Evolutionary conservation across 2,888 invertebrate genomes (phyloP).

Genomic region (Drosophila subsilvestris): DNA sequence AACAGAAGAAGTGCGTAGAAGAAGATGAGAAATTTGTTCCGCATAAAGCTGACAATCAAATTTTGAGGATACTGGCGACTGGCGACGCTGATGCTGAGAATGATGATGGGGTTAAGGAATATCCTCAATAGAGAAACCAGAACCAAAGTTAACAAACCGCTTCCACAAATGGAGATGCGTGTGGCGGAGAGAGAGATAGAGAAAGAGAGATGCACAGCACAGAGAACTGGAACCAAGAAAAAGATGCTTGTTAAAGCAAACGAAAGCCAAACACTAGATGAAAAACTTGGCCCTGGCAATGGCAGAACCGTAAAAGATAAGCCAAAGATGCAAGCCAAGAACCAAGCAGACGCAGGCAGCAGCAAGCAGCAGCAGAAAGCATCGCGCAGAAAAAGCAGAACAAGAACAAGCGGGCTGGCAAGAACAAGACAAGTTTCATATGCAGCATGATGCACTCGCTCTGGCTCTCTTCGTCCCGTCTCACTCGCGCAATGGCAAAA

Average conservation of each 20-base stretch:
- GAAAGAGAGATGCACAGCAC: slow-evolving; percentile 28
- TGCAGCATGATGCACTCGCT: slow-evolving; percentile 12
- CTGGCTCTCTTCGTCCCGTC: slow-evolving; percentile 27
- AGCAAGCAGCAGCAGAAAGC: slow-evolving; percentile 49
- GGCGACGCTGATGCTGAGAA: slow-evolving; percentile 24
- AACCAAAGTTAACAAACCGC: slow-evolving; percentile 48
- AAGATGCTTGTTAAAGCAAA: slow-evolving; percentile 26
- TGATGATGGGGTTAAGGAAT: slow-evolving; percentile 23
- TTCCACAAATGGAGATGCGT: slow-evolving; percentile 62
- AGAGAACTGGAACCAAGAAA: slow-evolving; percentile 32
- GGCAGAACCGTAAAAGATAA: slow-evolving; percentile 54
- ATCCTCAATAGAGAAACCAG: slow-evolving; percentile 12
- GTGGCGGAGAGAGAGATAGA: slow-evolving; percentile 53
- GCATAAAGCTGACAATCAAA: slow-evolving; percentile 31
- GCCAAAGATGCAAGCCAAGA: slow-evolving; percentile 35
- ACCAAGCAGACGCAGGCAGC: slow-evolving; percentile 41
- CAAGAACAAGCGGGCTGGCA: slow-evolving; percentile 10
- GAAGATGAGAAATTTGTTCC: slow-evolving; percentile 1
- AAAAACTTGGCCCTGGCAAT: slow-evolving; percentile 71
- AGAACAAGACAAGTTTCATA: slow-evolving; percentile 68
- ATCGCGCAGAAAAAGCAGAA: slow-evolving; percentile 18
- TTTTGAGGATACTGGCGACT: slow-evolving; percentile 19
- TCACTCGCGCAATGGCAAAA: background rate
- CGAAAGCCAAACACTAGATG: slow-evolving; percentile 65
- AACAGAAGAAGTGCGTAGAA: slow-evolving; percentile 23